These are phyloP conservation scores for Leuciscus idus DNA, from an alignment of 2,113 vertebrate species.

Conservation along the genomic window DNA sequence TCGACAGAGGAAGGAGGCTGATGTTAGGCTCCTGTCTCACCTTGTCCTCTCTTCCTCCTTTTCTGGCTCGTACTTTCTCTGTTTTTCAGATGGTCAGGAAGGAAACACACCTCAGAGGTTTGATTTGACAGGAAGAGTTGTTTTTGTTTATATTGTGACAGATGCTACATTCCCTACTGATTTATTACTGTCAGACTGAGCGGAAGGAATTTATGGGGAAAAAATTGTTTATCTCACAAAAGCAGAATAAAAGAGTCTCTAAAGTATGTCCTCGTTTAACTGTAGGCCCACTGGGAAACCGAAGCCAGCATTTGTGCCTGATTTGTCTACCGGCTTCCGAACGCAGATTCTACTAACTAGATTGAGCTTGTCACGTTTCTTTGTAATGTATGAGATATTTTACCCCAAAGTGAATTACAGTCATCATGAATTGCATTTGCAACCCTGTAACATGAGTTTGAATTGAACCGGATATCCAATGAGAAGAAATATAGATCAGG, in stretches of 20 bases:
- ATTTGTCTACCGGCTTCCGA: neutral
- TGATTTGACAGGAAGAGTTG: constrained; percentile 32
- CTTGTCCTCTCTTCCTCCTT: neutral
- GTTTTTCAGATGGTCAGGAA: constrained; percentile 5
- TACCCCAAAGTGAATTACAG: constrained; percentile 4
- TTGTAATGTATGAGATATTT: neutral
- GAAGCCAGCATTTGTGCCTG: neutral
- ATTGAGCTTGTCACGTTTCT: constrained; percentile 3
- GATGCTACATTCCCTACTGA: constrained; percentile 29
- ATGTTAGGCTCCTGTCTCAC: constrained; percentile 11
- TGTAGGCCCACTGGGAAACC: neutral
- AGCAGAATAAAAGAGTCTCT: neutral
- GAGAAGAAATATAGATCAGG: neutral
- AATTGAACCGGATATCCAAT: neutral
- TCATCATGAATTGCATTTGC: neutral
- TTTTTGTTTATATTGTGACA: constrained; percentile 26
- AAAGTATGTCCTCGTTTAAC: constrained; percentile 3
- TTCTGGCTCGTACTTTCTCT: neutral
- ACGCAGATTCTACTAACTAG: neutral
- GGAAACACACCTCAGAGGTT: constrained; percentile 10
- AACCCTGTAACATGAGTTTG: neutral
- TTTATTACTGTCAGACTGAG: constrained; percentile 22
- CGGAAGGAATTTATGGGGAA: constrained; percentile 19
- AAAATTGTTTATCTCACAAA: neutral
- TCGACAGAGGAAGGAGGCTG: constrained; percentile 41